Evolutionary conservation across 2,113 vertebrate genomes (phyloP).

Genomic region (Cynoglossus semilaevis): DNA sequence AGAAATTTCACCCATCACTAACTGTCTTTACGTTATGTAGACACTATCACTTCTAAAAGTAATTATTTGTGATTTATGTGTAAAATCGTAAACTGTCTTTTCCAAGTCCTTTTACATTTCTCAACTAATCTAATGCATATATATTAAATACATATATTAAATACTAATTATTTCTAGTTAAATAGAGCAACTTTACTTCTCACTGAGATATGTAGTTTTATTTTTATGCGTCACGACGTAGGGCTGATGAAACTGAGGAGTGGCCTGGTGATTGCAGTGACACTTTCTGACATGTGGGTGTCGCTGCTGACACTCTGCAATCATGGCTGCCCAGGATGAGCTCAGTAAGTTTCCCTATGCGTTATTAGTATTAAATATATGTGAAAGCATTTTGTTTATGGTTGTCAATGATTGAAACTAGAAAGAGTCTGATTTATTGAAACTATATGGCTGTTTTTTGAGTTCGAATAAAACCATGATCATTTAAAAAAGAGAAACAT

Average conservation of each 20-base stretch:
- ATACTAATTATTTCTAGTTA: too few species aligned
- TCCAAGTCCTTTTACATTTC: too few species aligned
- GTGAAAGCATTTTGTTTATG: background rate
- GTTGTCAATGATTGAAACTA: accelerated
- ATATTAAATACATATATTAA: too few species aligned
- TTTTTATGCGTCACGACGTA: background rate
- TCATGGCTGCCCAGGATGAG: slow-evolving; percentile 84
- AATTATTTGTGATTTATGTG: too few species aligned
- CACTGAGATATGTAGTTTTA: too few species aligned
- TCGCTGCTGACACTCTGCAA: slow-evolving; percentile 60
- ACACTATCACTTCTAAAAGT: too few species aligned
- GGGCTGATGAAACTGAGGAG: slow-evolving; percentile 18
- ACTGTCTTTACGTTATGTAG: too few species aligned
- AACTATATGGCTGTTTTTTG: background rate
- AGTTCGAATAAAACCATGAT: background rate
- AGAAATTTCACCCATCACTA: too few species aligned
- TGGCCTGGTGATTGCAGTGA: slow-evolving; percentile 34
- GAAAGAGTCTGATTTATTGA: background rate
- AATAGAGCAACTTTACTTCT: too few species aligned
- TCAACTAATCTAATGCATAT: too few species aligned
- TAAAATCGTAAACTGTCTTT: too few species aligned
- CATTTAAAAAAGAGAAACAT: slow-evolving; percentile 13
- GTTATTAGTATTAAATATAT: slow-evolving; percentile 25
- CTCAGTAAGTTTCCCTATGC: slow-evolving; percentile 80
- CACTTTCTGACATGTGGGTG: slow-evolving; percentile 24